Conservation (phyloP, 2,888 invertebrate species). For the Mythimna impura region DNA sequence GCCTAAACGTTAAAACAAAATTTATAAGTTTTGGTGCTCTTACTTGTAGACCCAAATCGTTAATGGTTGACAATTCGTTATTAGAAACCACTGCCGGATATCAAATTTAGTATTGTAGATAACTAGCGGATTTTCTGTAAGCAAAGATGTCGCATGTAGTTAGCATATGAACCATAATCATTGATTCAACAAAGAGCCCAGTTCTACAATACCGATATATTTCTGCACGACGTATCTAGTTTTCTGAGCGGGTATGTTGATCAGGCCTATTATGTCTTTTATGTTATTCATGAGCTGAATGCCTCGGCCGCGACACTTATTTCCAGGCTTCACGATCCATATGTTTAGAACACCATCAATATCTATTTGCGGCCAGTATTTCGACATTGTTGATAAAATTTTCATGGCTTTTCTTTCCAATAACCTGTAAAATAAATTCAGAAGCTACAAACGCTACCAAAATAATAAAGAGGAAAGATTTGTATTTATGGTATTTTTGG, state of each 20-base stretch:
- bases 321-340: constrained; percentile 99
- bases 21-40: constrained; percentile 52
- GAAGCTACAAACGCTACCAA: not conserved
- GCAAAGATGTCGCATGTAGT: constrained; percentile 18
- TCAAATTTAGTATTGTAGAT: constrained; percentile 98
- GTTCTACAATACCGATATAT: constrained; percentile 94
- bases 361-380: constrained; percentile 95
- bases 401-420: constrained; percentile 90
- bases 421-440: constrained; percentile 74
- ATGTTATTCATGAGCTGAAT: constrained; percentile 96
- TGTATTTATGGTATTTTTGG: too few relatives aligned
- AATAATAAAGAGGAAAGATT: not conserved
- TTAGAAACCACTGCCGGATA: constrained; percentile 98
- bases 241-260: constrained; percentile 93
- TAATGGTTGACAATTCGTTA: constrained; percentile 97
- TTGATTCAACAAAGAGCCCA: constrained; percentile 14
- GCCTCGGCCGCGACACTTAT: constrained; percentile 97
- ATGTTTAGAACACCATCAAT: constrained; percentile 96
- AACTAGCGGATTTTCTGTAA: constrained; percentile 96
- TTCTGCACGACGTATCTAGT: constrained; percentile 98
- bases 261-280: constrained; percentile 94
- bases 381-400: constrained; percentile 92
- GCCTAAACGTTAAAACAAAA: constrained; percentile 1
- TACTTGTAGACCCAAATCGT: constrained; percentile 98
- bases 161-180: constrained; percentile 11